A percentile compares a stretch with the other conserved stretches of the same genome.
Conservation (phyloP, 2,113 vertebrate genomes). For the Sinocyclocheilus maitianheensis region DNA sequence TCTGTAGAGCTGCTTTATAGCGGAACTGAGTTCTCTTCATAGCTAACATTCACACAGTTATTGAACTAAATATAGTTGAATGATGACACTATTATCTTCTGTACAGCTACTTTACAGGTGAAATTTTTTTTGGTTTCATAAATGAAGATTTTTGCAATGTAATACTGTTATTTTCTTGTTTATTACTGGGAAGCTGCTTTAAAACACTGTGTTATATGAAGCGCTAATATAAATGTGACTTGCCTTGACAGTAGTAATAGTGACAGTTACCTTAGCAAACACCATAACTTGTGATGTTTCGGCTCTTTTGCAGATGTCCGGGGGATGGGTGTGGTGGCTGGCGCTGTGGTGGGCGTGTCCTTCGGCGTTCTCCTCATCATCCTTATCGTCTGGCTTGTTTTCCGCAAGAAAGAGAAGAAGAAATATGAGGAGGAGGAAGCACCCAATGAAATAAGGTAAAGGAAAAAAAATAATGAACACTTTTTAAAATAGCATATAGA, state of each 20-base stretch:
- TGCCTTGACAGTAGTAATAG: background rate
- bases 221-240: background rate
- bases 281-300: background rate
- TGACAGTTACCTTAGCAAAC: background rate
- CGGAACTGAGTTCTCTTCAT: background rate
- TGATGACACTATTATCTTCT: background rate
- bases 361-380: constrained; percentile 81
- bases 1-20: background rate
- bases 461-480: background rate
- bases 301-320: constrained; percentile 73
- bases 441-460: constrained; percentile 94
- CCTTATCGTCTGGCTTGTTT: constrained; percentile 83
- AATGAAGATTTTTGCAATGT: background rate
- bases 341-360: constrained; percentile 83
- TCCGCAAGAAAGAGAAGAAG: constrained; percentile 86
- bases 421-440: constrained; percentile 92
- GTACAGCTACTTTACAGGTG: background rate
- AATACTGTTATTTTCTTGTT: background rate
- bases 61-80: background rate
- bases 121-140: background rate
- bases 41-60: background rate
- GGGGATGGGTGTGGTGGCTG: constrained; percentile 83
- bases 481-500: background rate
- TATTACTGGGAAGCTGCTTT: background rate
- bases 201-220: background rate